Base-by-base conservation (phyloP, 2,113 vertebrate species). In the Trochalopteron elliotii region DNA sequence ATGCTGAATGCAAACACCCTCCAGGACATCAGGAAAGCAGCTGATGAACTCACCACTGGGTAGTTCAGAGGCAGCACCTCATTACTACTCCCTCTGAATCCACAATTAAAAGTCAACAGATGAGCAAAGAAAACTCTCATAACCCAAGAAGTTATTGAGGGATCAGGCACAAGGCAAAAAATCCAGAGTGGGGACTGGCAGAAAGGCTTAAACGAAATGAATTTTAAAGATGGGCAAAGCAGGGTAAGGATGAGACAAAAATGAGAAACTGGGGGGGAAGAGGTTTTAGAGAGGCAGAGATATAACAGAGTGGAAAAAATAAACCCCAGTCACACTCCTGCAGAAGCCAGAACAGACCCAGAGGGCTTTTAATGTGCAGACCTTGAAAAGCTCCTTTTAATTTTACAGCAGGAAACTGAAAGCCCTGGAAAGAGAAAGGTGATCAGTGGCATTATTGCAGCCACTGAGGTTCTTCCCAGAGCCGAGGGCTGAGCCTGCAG, bases 101-200 rank as follows among this genome's bases (percentile, higher is more conserved):
- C 83, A 76, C 85, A 92, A 69, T 93, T 88, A 93, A 91, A 86
- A 96, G 94, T 78, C 95, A 92, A 68, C 77, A 95, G 90, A 87
- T 39, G 84, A 95, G 75, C 44, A 74, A 56, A 55, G 71, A 45
- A 75, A 78, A 92, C 52, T 61, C 19, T 65, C 35, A 20, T 33
- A 83, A 88, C 78, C 12, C 65, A 47, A 70, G 42, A 94, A 90
- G 75, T 80, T 92, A 74, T 3, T 76, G 88, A 85, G 69, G 42
- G 47, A 87, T 95, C 28, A 85, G 87, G 85, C 37, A 72, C 27
- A 16, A 70, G 64, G 45, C 40, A 91, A 75, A 89, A 49, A 49
- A 49, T 20, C 85, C 42, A 11, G 68, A 49, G 86, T 8, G 12
- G 55, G 47, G 47, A 55, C 28, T 83, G 63, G 60, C 64, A 96